These are phyloP conservation scores for Rhynchotus rufescens DNA, from an alignment of 2,797 vertebrate species.

Conservation along the genomic window DNA sequence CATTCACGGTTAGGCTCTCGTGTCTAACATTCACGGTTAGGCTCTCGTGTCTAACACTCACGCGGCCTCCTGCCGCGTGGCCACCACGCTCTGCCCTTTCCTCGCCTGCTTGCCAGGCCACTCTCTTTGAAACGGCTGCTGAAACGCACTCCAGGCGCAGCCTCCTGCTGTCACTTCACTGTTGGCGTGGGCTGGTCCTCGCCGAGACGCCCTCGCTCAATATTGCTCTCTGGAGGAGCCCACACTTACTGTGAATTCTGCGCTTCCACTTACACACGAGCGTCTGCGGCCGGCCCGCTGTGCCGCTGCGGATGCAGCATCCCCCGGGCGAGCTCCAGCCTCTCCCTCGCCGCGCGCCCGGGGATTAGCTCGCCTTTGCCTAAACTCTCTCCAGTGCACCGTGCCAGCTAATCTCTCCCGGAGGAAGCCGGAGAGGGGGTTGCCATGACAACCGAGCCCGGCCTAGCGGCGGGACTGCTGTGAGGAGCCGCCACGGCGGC, in stretches of 20 bases:
- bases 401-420: conserved; percentile 88
- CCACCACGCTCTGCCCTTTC: too few species aligned
- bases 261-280: conserved; percentile 85
- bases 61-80: too few species aligned
- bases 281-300: conserved; percentile 83
- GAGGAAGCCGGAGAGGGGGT: conserved; percentile 87
- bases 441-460: conserved; percentile 87
- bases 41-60: conserved; percentile 52
- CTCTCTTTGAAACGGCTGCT: conserved; percentile 45
- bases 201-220: conserved; percentile 77
- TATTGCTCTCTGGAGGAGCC: conserved; percentile 78
- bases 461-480: conserved; percentile 86
- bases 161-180: conserved; percentile 68
- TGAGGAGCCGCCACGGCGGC: conserved; percentile 84
- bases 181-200: conserved; percentile 80
- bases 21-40: conserved; percentile 52
- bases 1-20: conserved; percentile 42
- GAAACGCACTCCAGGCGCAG: conserved; percentile 57
- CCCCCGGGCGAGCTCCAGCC: conserved; percentile 86
- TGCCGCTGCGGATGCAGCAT: conserved; percentile 82
- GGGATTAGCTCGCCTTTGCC: conserved; percentile 88
- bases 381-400: conserved; percentile 88
- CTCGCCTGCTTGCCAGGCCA: conserved; percentile 56
- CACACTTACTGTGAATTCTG: conserved; percentile 85
- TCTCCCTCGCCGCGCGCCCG: conserved; percentile 83